Evolutionary conservation across 1,140 invertebrate species (phyloP), one percentile per base, ranked within the genome.

Genomic region (Drosophila arizonae): DNA sequence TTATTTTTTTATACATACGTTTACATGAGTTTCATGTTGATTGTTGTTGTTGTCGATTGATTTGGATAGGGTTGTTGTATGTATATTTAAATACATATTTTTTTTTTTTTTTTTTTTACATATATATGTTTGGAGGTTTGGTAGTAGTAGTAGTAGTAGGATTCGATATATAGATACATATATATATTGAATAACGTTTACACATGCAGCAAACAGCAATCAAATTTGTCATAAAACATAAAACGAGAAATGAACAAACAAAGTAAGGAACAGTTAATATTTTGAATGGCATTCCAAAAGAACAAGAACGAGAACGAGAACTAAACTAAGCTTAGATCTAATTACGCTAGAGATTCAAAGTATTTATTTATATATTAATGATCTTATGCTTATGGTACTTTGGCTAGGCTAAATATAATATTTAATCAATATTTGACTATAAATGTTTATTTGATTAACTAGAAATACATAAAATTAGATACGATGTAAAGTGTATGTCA

Each of bases 201-300:
- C 81, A 82, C 87, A 90, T 90, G 87, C 87, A 90, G 87, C 82
- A 84, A 86, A 90, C 86, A 86, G 79, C 79, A 87, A 72, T 81
- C 81, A 79, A 79, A 58, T 68, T 71, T 64, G 36, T 68, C 54
- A 66, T 57, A 57, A 61, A 76, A 76, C 64, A 76, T 72, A 79
- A 84, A 87, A 74, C 70, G 70, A 79, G 76, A 79, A 82, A 84
- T 56, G 28, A 74, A 50, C 51, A 66, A 76, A 72, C 28, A 55
- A 72, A 72, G 50, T 64, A 71, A 72, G 65, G 39, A 74, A 71
- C 46, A 64, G 50, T 26, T 30, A 21, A 43, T 60, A 51, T 17
- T n/a, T 54, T 43, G 17, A 46, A 72, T n/a, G 21, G 57, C 71
- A 73, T 69, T 73, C 71, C 43, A 30, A 51, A 73, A 3, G 36